Conservation (phyloP, 2,797 vertebrate genomes). For the Falco berigora region DNA sequence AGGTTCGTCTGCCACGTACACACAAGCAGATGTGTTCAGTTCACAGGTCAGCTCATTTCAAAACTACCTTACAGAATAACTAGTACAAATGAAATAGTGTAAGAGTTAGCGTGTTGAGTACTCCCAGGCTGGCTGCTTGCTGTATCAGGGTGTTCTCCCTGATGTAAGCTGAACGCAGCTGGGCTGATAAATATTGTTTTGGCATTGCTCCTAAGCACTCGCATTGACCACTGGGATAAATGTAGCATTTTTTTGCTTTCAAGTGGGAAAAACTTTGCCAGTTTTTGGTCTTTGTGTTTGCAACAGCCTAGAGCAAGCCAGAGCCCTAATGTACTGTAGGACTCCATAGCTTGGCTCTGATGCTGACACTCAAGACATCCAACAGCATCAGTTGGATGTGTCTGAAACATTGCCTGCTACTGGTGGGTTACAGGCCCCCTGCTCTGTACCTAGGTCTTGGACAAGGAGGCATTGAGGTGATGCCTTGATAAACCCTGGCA, state of each 20-base stretch:
- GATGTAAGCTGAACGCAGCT: background rate
- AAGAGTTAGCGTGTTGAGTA: background rate
- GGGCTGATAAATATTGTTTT: background rate
- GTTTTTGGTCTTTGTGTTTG: background rate
- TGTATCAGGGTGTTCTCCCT: background rate
- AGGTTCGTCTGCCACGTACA: background rate
- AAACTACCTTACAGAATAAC: background rate
- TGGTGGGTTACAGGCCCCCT: background rate
- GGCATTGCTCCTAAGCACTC: background rate
- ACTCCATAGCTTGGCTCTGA: background rate
- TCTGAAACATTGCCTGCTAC: background rate
- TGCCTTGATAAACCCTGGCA: background rate
- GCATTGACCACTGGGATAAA: background rate
- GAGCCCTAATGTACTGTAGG: background rate
- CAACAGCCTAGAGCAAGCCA: background rate
- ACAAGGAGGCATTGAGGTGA: background rate
- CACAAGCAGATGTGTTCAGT: background rate
- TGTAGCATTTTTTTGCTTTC: background rate
- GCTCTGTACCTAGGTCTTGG: background rate
- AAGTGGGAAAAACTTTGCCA: background rate
- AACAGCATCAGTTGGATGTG: background rate
- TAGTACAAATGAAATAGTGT: background rate
- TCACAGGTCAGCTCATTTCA: background rate
- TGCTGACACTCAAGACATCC: background rate
- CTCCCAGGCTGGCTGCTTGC: background rate